Evolutionary conservation across 2,888 invertebrate genomes (phyloP).

Genomic region (Stenodema calcarata): DNA sequence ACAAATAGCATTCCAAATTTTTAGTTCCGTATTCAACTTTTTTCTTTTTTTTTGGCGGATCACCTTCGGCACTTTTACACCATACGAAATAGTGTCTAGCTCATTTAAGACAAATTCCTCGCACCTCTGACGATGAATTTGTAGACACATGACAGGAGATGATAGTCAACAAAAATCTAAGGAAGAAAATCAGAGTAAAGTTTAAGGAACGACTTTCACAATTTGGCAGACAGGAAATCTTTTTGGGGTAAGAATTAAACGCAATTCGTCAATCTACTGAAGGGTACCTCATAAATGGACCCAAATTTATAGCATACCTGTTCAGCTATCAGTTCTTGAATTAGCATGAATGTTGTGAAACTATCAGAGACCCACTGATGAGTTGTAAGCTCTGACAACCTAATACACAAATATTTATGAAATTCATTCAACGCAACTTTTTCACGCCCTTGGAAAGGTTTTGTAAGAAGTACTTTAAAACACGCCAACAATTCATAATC

Average conservation of each 20-base stretch:
- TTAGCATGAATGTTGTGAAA: too few relatives aligned
- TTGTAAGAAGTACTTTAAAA: too few relatives aligned
- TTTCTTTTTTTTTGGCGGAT: not conserved
- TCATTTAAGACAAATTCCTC: not conserved
- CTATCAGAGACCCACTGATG: too few relatives aligned
- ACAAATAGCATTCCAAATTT: conserved; percentile 24
- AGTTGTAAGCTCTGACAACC: too few relatives aligned
- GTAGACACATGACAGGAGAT: not conserved
- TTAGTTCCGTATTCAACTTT: not conserved
- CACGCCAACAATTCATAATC: too few relatives aligned
- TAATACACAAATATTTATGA: too few relatives aligned
- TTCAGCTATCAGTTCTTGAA: too few relatives aligned
- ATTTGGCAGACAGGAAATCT: not conserved
- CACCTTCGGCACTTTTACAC: not conserved
- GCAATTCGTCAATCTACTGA: too few relatives aligned
- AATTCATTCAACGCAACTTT: too few relatives aligned
- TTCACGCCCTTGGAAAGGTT: too few relatives aligned
- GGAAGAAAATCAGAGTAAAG: not conserved
- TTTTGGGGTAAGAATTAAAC: not conserved
- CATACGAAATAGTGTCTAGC: not conserved
- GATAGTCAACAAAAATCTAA: not conserved
- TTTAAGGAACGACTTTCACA: not conserved
- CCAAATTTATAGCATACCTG: too few relatives aligned
- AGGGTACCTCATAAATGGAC: too few relatives aligned
- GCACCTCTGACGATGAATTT: not conserved